A percentile compares a stretch with the other conserved stretches of the same genome.
These are phyloP conservation scores for Camponotus floridanus DNA, from an alignment of 1,140 invertebrate genomes.

Conservation along the genomic window DNA sequence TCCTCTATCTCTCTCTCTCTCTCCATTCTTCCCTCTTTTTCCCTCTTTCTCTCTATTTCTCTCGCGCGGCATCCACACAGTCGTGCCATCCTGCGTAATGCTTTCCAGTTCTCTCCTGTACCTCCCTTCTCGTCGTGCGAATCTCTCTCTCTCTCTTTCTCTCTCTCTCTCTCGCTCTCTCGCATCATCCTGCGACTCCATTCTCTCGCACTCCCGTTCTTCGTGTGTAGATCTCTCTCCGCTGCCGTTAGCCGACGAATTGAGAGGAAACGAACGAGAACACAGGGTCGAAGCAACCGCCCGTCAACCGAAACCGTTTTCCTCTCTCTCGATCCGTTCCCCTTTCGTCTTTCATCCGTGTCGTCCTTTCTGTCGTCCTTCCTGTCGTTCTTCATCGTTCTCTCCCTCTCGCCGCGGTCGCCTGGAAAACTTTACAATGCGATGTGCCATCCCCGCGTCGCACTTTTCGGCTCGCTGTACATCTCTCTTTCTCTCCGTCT, in stretches of 20 bases:
- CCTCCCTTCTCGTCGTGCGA: slow-evolving; percentile 32
- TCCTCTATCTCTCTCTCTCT: slow-evolving; percentile 43
- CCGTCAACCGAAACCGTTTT: slow-evolving; percentile 78
- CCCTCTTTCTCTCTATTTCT: slow-evolving; percentile 39
- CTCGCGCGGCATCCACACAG: slow-evolving; percentile 48
- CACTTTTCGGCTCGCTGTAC: slow-evolving; percentile 56
- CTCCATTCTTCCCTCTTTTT: slow-evolving; percentile 43
- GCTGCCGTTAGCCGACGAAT: slow-evolving; percentile 76
- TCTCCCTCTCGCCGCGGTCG: slow-evolving; percentile 68
- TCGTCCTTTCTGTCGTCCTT: slow-evolving; percentile 42
- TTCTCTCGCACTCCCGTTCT: slow-evolving; percentile 49
- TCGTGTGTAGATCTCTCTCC: slow-evolving; percentile 56
- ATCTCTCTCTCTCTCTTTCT: slow-evolving; percentile 12
- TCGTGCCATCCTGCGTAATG: slow-evolving; percentile 55
- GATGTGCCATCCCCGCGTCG: slow-evolving; percentile 77
- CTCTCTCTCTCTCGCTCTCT: neutral
- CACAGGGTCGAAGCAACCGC: slow-evolving; percentile 81
- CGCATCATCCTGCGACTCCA: slow-evolving; percentile 68
- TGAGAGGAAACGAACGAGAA: slow-evolving; percentile 83
- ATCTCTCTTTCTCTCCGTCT: neutral
- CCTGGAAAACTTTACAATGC: slow-evolving; percentile 81
- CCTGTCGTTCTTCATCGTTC: slow-evolving; percentile 18
- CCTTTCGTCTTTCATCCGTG: slow-evolving; percentile 54
- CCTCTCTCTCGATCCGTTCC: slow-evolving; percentile 59
- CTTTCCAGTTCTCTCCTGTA: slow-evolving; percentile 15